phyloP scores from a whole-genome alignment of 2,888 invertebrate species.

The Heteropelma amictum region DNA sequence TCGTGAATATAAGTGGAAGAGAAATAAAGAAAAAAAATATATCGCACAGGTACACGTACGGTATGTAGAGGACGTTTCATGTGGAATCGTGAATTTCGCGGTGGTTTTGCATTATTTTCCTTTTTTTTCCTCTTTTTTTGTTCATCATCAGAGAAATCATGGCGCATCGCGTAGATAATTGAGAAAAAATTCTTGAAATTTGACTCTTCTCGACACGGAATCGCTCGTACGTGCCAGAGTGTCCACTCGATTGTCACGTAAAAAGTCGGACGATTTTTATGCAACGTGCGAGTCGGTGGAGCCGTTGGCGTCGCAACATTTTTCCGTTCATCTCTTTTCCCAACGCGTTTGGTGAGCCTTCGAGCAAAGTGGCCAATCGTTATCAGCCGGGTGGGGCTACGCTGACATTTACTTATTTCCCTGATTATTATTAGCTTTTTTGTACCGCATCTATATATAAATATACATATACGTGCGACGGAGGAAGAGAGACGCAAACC shows the following conservation, averaged over 20 bases:
- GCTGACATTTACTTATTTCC: constrained; percentile 5
- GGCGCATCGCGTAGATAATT: too few species aligned
- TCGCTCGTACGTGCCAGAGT: background rate
- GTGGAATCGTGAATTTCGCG: too few species aligned
- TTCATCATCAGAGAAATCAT: too few species aligned
- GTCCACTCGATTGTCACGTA: constrained; percentile 5
- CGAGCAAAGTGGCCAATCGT: constrained; percentile 10
- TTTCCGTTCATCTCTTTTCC: background rate
- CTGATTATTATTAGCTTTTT: background rate
- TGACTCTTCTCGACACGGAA: background rate
- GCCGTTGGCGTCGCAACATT: constrained; percentile 19
- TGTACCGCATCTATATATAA: too few species aligned
- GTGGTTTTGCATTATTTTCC: too few species aligned
- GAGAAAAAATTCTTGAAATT: background rate
- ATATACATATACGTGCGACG: too few species aligned
- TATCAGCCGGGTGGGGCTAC: constrained; percentile 1
- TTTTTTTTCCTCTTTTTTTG: too few species aligned
- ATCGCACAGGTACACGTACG: too few species aligned
- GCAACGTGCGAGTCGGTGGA: background rate
- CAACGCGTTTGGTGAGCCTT: background rate
- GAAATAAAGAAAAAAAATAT: constrained; percentile 5
- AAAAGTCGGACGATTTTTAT: constrained; percentile 4
- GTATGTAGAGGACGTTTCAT: too few species aligned
- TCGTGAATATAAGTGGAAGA: background rate
- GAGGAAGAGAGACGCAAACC: constrained; percentile 25